phyloP scores from a whole-genome alignment of 37 sponge, comb jelly and placozoan genomes.

The Bolinopsis microptera region DNA sequence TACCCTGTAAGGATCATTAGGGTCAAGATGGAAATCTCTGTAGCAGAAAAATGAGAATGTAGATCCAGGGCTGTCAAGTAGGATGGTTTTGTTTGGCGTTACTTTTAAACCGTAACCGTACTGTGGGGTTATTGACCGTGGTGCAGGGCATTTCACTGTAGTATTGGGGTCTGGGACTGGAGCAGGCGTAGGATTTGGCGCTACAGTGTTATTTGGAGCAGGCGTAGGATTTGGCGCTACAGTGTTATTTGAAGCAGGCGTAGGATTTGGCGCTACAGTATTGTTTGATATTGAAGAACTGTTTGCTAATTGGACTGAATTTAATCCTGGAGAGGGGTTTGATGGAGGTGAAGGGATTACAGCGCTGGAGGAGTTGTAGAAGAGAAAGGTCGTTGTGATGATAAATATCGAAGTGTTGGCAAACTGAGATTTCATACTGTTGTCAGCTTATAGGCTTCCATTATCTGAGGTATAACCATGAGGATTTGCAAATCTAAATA shows the following conservation, averaged over 20 bases:
- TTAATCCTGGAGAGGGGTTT: too few relatives aligned
- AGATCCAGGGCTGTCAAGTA: not conserved
- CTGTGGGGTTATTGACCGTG: not conserved
- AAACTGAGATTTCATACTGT: not conserved
- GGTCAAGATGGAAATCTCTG: not conserved
- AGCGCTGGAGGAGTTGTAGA: not conserved
- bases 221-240: not conserved
- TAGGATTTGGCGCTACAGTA: not conserved
- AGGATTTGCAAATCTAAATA: too few relatives aligned
- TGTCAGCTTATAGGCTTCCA: not conserved
- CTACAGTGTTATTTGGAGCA: not conserved
- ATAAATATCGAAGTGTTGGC: too few relatives aligned
- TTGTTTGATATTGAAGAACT: not conserved
- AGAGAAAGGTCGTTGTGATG: not conserved
- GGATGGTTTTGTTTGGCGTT: not conserved
- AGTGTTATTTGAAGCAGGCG: not conserved
- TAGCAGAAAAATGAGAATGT: not conserved
- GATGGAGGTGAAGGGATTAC: not conserved
- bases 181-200: not conserved
- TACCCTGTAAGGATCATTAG: not conserved
- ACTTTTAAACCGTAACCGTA: conserved; percentile 25
- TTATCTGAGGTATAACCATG: not conserved
- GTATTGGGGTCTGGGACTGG: not conserved
- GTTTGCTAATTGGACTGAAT: not conserved
- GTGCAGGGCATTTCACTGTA: not conserved